Evolutionary conservation across 30 jellyfish, hydroid and myxozoan species (phyloP).

Genomic region (Pelagia noctiluca): DNA sequence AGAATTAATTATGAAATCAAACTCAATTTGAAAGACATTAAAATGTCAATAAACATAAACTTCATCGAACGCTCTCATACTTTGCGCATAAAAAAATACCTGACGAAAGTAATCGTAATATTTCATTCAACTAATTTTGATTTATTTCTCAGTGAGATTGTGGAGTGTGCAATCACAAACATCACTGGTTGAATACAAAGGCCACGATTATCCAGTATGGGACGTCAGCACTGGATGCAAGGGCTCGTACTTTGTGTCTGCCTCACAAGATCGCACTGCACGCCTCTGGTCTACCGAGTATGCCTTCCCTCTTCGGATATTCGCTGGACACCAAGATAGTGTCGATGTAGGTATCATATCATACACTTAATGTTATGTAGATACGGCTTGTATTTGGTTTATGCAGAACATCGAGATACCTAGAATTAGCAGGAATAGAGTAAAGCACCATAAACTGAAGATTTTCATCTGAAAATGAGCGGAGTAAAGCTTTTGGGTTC

Average conservation of each 20-base stretch:
- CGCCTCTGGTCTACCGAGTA: constrained; percentile 94
- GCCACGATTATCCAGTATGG: constrained; percentile 93
- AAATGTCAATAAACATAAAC: too few species aligned
- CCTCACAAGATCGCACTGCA: constrained; percentile 83
- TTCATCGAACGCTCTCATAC: background rate
- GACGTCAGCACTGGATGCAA: constrained; percentile 71
- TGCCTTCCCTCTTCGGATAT: constrained; percentile 83
- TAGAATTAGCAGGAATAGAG: too few species aligned
- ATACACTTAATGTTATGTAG: too few species aligned
- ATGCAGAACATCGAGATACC: too few species aligned
- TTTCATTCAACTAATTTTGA: background rate
- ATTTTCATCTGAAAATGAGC: too few species aligned
- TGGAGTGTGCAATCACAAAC: constrained; percentile 81
- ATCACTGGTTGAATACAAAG: constrained; percentile 79
- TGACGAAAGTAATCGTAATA: background rate
- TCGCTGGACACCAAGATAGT: constrained; percentile 88
- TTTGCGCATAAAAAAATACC: background rate
- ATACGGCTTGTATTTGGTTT: too few species aligned
- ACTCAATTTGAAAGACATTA: too few species aligned
- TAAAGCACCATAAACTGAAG: too few species aligned
- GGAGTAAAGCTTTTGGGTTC: too few species aligned
- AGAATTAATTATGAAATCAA: too few species aligned
- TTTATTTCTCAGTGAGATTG: constrained; percentile 67
- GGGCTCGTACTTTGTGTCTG: constrained; percentile 84
- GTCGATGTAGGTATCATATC: constrained; percentile 97